Percentiles rank a stretch among this genome's conserved stretches.
These are phyloP conservation scores for Ellobius talpinus DNA, from an alignment of 2,113 vertebrate genomes.

Conservation along the genomic window DNA sequence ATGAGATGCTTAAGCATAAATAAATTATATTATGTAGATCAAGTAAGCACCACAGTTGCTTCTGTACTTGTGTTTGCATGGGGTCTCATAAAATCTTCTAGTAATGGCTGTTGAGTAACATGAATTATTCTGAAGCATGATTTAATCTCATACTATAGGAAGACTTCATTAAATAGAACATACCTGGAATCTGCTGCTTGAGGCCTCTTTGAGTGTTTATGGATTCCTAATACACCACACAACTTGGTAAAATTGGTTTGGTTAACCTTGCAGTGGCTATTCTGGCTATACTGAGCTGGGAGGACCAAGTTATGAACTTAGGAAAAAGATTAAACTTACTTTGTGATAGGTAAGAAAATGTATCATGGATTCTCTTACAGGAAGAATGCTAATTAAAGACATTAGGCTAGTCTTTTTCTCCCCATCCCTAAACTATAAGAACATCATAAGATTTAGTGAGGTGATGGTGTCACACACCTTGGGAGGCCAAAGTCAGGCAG, in stretches of 20 bases:
- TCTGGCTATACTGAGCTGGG: background rate
- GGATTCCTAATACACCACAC: constrained; percentile 9
- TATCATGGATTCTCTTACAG: constrained; percentile 13
- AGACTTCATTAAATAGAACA: constrained; percentile 18
- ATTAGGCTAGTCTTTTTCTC: background rate
- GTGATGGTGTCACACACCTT: background rate
- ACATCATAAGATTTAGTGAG: background rate
- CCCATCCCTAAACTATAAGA: constrained; percentile 24
- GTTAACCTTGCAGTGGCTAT: background rate
- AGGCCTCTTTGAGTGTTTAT: constrained; percentile 11
- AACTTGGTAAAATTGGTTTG: constrained; percentile 34
- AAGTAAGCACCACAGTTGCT: constrained; percentile 80
- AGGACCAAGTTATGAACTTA: constrained; percentile 21
- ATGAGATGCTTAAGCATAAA: constrained; percentile 86
- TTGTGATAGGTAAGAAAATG: constrained; percentile 4
- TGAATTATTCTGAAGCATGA: constrained; percentile 55
- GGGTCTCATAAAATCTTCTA: constrained; percentile 64
- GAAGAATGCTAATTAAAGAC: constrained; percentile 15
- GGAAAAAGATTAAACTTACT: constrained; percentile 47
- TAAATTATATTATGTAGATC: constrained; percentile 83
- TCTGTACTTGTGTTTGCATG: constrained; percentile 71
- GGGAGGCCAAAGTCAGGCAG: background rate
- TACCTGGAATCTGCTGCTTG: background rate
- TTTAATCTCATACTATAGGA: constrained; percentile 26
- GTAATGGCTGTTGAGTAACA: constrained; percentile 51